Base-by-base conservation (phyloP, 92 coral and sea anemone genomes). In the Heliopora coerulea region DNA sequence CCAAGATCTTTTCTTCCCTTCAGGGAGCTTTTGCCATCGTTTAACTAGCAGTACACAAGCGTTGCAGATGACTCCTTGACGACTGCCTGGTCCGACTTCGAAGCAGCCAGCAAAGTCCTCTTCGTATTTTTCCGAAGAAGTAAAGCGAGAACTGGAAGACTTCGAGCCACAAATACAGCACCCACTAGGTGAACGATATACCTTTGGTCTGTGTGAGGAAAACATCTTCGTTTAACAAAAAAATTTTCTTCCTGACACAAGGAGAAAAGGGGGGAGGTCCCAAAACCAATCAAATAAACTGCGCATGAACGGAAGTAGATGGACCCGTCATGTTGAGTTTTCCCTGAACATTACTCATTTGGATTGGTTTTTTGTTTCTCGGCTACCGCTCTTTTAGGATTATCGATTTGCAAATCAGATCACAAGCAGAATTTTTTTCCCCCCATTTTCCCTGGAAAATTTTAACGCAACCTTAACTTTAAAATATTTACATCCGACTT, bases 81-180 rank as follows among this genome's bases (percentile, higher is more conserved):
- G 89, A 39, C 63, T 52, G 28, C 87, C 86, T 15, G 86, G 91
- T 56, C 61, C 69, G 75, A 88, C 67, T 29, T 86, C 85, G 59
- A 95, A 95, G 87, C 96, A 90, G 41, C 91, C 96, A 37, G 86
- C 74, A 80, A 95, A 95, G 18, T 85, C 85, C 66, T 82, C 58
- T 73, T 95, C 99, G 60, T 95, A 95, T 64, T 90, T 95, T 35
- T 90, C 72, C 29, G 99, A 90, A 56, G 96, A 85, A 42, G 99
- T 90, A 74, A 95, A 95, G 62, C 96, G 79, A 32, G 99, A 95
- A 79, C 99, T 95, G 23, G 99, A 95, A 3, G 99, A 95, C 76
- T 95, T 95, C 20, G 99, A 96, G 54, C 96, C 92, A 82, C 99
- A 95, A 37, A 95, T 88, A 64, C 99, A 95, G 52, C 99, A 95